A percentile compares a stretch with the other conserved stretches of the same genome.
phyloP scores from a whole-genome alignment of 2,797 vertebrate species.

The Amniataba percoides region DNA sequence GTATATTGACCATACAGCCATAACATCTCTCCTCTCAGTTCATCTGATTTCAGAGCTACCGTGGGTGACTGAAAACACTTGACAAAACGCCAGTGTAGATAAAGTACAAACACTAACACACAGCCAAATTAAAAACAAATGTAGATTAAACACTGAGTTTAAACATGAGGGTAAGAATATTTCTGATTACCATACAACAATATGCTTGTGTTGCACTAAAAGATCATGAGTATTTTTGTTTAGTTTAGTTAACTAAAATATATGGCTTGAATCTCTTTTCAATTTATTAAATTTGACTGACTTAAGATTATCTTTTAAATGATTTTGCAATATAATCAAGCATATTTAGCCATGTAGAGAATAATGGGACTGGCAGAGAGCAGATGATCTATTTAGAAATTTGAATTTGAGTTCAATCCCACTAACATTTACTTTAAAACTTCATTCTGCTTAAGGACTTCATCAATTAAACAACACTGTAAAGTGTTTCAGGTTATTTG shows the following conservation, averaged over 20 bases:
- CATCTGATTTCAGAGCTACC: constrained; percentile 9
- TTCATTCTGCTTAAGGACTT: not conserved
- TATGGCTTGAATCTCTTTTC: too few species aligned
- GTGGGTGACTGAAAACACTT: not conserved
- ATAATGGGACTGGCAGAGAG: not conserved
- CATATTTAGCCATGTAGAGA: not conserved
- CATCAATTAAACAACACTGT: not conserved
- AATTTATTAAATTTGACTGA: too few species aligned
- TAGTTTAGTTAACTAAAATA: too few species aligned
- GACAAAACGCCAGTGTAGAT: not conserved
- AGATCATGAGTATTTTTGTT: not conserved
- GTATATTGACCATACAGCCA: not conserved
- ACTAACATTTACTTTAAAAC: not conserved
- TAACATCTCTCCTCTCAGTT: not conserved
- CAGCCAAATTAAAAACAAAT: not conserved
- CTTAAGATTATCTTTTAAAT: too few species aligned
- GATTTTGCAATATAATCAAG: not conserved
- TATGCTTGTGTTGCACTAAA: not conserved
- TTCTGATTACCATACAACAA: not conserved
- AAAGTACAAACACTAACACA: not conserved
- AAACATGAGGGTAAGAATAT: not conserved
- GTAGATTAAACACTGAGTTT: not conserved
- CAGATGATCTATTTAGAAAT: constrained; percentile 8
- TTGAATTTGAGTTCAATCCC: not conserved
- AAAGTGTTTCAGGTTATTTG: constrained; percentile 9